Conservation (phyloP, 2,797 vertebrate genomes). For the Platalea minor region DNA sequence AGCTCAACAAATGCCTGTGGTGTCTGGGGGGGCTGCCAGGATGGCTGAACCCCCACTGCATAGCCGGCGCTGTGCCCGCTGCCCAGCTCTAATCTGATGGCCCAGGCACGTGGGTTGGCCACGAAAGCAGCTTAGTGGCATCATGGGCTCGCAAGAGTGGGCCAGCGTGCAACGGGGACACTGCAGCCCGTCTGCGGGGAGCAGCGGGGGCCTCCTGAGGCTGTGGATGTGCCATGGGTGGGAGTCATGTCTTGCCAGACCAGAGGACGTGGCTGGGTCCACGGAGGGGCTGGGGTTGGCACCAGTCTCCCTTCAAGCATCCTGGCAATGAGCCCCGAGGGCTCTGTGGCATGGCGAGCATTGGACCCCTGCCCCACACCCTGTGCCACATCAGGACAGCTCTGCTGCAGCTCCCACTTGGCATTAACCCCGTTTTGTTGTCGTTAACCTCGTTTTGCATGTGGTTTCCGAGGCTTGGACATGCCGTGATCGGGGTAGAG, state of each 20-base stretch:
- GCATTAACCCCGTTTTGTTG: neutral
- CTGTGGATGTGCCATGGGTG: accelerated
- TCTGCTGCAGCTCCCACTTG: accelerated
- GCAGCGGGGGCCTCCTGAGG: accelerated
- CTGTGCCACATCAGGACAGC: neutral
- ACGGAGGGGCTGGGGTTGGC: neutral
- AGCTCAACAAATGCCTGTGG: neutral
- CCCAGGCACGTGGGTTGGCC: neutral
- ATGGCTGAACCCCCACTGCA: accelerated
- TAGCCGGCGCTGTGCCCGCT: neutral
- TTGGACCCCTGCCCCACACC: neutral
- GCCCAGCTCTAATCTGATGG: neutral
- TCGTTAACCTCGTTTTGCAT: neutral
- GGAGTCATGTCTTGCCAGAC: neutral
- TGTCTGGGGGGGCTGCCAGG: neutral
- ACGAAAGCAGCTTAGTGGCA: neutral
- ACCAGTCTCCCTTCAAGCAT: neutral
- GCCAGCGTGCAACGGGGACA: neutral
- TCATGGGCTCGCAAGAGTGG: accelerated
- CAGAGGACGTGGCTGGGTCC: neutral
- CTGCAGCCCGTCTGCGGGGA: neutral
- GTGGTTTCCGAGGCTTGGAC: neutral
- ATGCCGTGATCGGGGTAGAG: accelerated
- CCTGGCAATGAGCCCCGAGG: neutral
- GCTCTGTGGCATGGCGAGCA: accelerated